Base-by-base conservation (phyloP, 2,888 invertebrate species). In the Mantis religiosa region DNA sequence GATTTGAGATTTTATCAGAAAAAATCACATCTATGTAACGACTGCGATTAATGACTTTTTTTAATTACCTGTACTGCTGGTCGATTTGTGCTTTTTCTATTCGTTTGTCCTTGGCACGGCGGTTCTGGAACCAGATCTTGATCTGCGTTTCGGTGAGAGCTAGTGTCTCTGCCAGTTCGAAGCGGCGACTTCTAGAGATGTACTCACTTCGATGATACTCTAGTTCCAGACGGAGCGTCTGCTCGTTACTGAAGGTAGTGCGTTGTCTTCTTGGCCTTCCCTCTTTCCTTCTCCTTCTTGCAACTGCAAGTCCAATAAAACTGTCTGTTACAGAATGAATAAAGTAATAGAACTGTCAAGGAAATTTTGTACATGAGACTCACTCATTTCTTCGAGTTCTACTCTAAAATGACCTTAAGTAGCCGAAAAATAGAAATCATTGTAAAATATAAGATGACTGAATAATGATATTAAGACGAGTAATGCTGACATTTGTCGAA, bases 81-180 rank as follows among this genome's bases (percentile, higher is more conserved):
- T 99, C 98, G 90, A 98, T 95, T 91, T 98, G 98, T 0, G 98
- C 98, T 92, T 99, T 99, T 93, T 99, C 98, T 91, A 99, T 98
- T 90, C 99, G 94, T 93, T 99, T 99, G 93, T 99, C 98, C 93
- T 99, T 99, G 34, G 99, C 99, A 91, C 99, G 95, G 90, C 99
- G 95, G 93, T 99, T 99, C 94, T 99, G 99, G 93, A 98, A 99
- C 97, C 97, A 97, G 90, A 97, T 97, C 93, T 97, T 97, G 91
- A 97, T 97, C 93, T 97, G 95, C 0, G 97, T 97, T 92, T 97
- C 97, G 0, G 96, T 96, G 83, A 94, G 92, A 83, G 92, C 92
- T 84, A 97, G 93, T 6, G 95, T 93, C 92, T 96, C 96, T 0
- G 97, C 97, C 90, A 97, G 93, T 92, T 97, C 97, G 92, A 96